These are phyloP conservation scores for Melanophora roralis DNA, from an alignment of 2,888 invertebrate genomes.

Conservation along the genomic window DNA sequence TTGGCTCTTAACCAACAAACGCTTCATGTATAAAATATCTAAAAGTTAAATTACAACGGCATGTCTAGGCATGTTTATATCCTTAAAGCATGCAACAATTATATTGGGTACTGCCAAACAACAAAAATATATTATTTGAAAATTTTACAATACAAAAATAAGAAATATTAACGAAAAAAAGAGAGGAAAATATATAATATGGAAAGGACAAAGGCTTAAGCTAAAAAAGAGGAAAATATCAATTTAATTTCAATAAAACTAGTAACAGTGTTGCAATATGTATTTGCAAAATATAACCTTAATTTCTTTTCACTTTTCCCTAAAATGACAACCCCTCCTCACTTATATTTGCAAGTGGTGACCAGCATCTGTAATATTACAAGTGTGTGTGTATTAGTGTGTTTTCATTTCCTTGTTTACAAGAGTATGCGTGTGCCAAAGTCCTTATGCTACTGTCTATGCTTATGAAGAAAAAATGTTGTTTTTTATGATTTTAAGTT, in stretches of 20 bases:
- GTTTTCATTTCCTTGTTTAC: too few relatives aligned
- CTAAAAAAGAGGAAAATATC: too few relatives aligned
- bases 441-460: not conserved
- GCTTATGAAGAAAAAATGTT: constrained; percentile 17
- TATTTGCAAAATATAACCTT: too few relatives aligned
- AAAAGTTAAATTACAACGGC: too few relatives aligned
- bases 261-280: constrained; percentile 1
- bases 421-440: too few relatives aligned
- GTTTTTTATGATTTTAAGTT: not conserved
- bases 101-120: too few relatives aligned
- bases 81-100: constrained; percentile 46
- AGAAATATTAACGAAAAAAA: not conserved
- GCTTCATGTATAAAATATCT: not conserved
- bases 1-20: constrained; percentile 34
- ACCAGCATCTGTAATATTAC: too few relatives aligned
- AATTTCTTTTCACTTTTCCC: too few relatives aligned
- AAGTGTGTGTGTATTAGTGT: not conserved
- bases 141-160: not conserved
- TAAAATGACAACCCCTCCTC: too few relatives aligned
- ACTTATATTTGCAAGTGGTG: too few relatives aligned
- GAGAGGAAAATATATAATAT: not conserved
- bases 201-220: not conserved
- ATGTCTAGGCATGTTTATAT: constrained; percentile 31
- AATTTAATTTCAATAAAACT: not conserved
- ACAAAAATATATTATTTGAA: not conserved